A percentile compares a stretch with the other conserved stretches of the same genome.
Conservation (phyloP, 2,113 vertebrate genomes). For the Siniperca knerii region DNA sequence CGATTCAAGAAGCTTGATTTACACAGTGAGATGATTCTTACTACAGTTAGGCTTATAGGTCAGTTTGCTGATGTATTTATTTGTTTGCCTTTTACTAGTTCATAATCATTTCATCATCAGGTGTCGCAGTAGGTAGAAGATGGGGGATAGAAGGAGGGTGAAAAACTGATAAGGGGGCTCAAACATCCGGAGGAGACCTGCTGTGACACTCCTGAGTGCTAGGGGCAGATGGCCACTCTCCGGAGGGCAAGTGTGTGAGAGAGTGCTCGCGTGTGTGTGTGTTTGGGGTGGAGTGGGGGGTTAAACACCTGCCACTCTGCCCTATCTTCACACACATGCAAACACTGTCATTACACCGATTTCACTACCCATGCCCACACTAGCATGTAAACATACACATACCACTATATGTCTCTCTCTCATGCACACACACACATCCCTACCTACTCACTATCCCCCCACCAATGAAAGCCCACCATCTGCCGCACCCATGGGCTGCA, state of each 20-base stretch:
- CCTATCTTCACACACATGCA: slow-evolving; percentile 36
- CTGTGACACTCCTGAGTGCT: slow-evolving; percentile 51
- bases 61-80: not conserved
- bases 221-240: slow-evolving; percentile 56
- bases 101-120: not conserved
- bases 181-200: slow-evolving; percentile 6
- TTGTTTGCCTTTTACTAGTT: not conserved
- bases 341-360: slow-evolving; percentile 34
- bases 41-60: not conserved
- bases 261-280: slow-evolving; percentile 11
- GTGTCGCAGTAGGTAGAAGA: too few species aligned
- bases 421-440: slow-evolving; percentile 6
- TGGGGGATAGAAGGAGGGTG: too few species aligned
- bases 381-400: slow-evolving; percentile 22
- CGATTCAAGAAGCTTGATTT: not conserved
- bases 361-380: slow-evolving; percentile 5
- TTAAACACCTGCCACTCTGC: slow-evolving; percentile 52
- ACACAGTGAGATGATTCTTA: not conserved
- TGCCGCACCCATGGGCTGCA: slow-evolving; percentile 74
- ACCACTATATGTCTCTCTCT: not conserved
- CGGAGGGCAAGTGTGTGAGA: slow-evolving; percentile 7
- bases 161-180: not conserved
- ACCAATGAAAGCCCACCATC: slow-evolving; percentile 81
- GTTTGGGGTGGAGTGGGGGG: not conserved
- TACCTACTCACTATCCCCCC: slow-evolving; percentile 60